Percentiles rank a stretch among this genome's conserved stretches.
These are phyloP conservation scores for Euzetes globulus DNA, from an alignment of 2,888 invertebrate species.

Conservation along the genomic window DNA sequence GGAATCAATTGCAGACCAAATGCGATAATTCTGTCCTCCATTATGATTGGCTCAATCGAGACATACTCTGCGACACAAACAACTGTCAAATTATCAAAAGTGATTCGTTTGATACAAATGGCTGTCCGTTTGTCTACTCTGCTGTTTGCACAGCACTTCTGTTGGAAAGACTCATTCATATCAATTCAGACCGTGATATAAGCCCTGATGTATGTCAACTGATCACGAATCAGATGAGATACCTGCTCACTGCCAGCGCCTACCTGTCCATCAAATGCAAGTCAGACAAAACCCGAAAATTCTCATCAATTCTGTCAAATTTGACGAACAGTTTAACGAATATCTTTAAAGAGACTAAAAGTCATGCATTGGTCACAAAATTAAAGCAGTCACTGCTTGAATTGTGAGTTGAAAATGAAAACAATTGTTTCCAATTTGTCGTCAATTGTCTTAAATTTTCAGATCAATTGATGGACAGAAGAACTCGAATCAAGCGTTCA, in stretches of 20 bases:
- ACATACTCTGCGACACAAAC: neutral
- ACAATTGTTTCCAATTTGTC: neutral
- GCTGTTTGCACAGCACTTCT: neutral
- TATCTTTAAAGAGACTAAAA: neutral
- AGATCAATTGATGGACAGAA: neutral
- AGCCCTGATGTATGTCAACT: neutral
- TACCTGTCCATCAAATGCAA: neutral
- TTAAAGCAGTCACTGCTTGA: neutral
- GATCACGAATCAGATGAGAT: neutral
- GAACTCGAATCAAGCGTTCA: neutral
- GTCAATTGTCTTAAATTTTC: neutral
- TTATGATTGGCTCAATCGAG: slow-evolving; percentile 7
- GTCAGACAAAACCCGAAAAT: neutral
- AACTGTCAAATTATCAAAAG: slow-evolving; percentile 14
- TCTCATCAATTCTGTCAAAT: neutral
- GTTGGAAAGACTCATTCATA: neutral
- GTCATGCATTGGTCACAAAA: neutral
- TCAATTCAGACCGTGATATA: neutral
- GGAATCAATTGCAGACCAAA: neutral
- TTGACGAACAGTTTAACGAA: neutral
- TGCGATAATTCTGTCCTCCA: neutral
- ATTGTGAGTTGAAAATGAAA: neutral
- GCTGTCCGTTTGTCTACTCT: slow-evolving; percentile 6
- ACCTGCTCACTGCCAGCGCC: neutral
- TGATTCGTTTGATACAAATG: neutral